A percentile compares a stretch with the other conserved stretches of the same genome.
Conservation (phyloP, 2,113 vertebrate species). For the Cricetomys ansorgei region DNA sequence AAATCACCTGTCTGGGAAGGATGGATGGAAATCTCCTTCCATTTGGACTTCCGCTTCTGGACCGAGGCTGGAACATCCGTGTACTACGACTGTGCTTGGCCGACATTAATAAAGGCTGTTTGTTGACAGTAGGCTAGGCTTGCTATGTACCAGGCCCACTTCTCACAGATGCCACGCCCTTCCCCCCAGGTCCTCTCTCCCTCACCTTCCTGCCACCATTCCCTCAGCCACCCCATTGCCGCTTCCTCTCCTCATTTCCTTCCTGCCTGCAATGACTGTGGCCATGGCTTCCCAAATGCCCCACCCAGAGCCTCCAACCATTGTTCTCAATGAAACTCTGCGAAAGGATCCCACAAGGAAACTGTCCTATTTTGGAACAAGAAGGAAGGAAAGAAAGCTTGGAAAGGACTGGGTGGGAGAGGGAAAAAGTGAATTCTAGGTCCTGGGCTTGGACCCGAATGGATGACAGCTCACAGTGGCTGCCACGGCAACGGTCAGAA, state of each 20-base stretch:
- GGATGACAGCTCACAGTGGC: background rate
- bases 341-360: constrained; percentile 1
- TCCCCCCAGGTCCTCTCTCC: too few relatives aligned
- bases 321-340: constrained; percentile 2
- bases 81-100: background rate
- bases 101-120: background rate
- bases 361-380: background rate
- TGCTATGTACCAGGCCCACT: background rate
- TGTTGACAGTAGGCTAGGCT: background rate
- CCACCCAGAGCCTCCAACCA: background rate
- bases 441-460: background rate
- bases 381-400: constrained; percentile 24
- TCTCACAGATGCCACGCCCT: too few relatives aligned
- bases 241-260: background rate
- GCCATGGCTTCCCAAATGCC: background rate
- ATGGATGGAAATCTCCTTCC: background rate
- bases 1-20: background rate
- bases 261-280: background rate
- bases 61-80: background rate
- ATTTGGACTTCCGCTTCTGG: background rate
- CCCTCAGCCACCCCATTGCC: background rate
- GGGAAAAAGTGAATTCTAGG: constrained; percentile 61
- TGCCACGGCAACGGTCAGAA: background rate
- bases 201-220: background rate
- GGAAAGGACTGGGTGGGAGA: constrained; percentile 33